phyloP scores from a whole-genome alignment of 2,113 vertebrate genomes.

The Psittacula cyanocephala region DNA sequence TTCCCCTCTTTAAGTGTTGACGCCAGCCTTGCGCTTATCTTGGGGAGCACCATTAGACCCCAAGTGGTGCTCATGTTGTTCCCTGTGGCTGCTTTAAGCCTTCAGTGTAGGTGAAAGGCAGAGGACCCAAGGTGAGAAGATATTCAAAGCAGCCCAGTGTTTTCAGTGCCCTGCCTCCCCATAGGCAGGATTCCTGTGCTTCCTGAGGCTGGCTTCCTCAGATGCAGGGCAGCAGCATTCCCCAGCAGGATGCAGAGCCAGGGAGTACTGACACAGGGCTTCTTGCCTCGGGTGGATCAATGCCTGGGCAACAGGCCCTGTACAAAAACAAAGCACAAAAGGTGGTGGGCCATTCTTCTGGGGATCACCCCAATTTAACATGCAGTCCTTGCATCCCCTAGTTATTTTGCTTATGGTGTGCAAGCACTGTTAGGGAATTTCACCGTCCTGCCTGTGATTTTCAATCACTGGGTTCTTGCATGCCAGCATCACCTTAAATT shows the following conservation, averaged over 20 bases:
- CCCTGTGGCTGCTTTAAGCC: background rate
- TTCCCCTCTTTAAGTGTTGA: background rate
- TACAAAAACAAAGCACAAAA: background rate
- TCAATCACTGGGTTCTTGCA: background rate
- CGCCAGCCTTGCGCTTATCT: background rate
- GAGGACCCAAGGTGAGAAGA: background rate
- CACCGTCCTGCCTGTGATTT: background rate
- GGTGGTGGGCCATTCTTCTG: background rate
- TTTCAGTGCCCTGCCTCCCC: background rate
- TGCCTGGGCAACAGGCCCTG: background rate
- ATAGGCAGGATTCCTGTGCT: background rate
- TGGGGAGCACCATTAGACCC: background rate
- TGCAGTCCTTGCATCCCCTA: background rate
- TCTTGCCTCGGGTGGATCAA: background rate
- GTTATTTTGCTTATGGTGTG: background rate
- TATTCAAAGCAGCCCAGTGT: background rate
- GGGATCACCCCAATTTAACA: background rate
- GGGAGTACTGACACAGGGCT: background rate
- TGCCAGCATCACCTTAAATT: background rate
- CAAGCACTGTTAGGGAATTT: background rate
- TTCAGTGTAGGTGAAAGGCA: background rate
- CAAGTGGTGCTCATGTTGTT: background rate
- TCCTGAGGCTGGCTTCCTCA: background rate
- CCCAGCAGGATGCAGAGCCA: background rate
- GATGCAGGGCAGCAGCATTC: background rate